A percentile compares a stretch with the other conserved stretches of the same genome.
Conservation (phyloP, 2,888 invertebrate genomes). For the Elegia similella region DNA sequence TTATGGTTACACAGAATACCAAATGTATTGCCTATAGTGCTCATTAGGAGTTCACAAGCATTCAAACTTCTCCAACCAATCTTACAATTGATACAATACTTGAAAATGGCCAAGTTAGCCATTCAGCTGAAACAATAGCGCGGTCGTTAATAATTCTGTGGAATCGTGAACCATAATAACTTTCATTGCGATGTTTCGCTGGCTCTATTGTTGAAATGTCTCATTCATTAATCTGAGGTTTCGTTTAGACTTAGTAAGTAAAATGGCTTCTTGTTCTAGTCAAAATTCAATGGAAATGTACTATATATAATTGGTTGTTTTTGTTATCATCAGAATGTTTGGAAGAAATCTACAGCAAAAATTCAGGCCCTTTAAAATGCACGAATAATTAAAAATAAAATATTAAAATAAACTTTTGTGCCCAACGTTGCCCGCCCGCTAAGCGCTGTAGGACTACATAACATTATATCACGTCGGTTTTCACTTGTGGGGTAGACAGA, state of each 20-base stretch:
- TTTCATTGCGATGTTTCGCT: constrained; percentile 25
- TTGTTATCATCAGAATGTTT: too few relatives aligned
- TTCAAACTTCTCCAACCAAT: not conserved
- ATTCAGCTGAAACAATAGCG: constrained; percentile 29
- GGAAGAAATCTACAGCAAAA: too few relatives aligned
- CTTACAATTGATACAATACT: not conserved
- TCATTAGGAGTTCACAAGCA: not conserved
- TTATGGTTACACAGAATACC: too few relatives aligned
- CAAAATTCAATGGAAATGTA: too few relatives aligned
- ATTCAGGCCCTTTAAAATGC: too few relatives aligned
- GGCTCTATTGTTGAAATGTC: constrained; percentile 25
- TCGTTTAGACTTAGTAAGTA: not conserved
- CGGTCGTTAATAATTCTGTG: constrained; percentile 29
- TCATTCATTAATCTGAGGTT: constrained; percentile 3
- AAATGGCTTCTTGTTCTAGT: not conserved
- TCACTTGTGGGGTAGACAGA: too few relatives aligned
- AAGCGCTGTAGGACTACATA: too few relatives aligned
- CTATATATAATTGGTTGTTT: too few relatives aligned
- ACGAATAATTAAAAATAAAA: too few relatives aligned
- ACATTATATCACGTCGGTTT: too few relatives aligned
- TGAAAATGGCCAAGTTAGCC: constrained; percentile 21
- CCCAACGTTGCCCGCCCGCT: too few relatives aligned
- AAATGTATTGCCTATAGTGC: not conserved
- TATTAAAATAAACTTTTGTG: too few relatives aligned
- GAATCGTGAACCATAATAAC: constrained; percentile 28